phyloP scores from a whole-genome alignment of 2,113 vertebrate genomes.

The Suricata suricatta region DNA sequence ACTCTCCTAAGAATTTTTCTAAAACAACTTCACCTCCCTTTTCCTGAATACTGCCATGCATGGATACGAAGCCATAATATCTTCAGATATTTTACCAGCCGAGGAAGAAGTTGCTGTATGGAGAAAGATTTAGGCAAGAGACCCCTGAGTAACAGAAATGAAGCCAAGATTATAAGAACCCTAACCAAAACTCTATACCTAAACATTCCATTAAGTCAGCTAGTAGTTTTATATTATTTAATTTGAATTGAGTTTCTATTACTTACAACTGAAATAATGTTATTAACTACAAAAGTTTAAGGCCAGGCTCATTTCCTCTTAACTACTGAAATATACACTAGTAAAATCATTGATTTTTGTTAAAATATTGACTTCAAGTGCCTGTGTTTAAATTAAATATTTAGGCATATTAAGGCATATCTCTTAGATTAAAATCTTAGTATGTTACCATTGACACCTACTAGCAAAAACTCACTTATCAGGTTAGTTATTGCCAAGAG shows the following conservation, averaged over 20 bases:
- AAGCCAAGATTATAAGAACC: background rate
- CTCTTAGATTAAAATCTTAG: background rate
- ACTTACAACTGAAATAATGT: constrained; percentile 2
- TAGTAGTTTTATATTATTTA: background rate
- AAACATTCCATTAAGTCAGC: background rate
- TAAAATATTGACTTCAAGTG: background rate
- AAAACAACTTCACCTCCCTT: background rate
- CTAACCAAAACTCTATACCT: background rate
- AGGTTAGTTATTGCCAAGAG: background rate
- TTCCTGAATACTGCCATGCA: background rate
- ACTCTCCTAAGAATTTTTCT: background rate
- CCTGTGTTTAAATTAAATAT: background rate
- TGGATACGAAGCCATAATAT: background rate
- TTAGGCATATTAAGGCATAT: background rate
- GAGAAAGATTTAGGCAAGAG: background rate
- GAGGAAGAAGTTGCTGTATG: background rate
- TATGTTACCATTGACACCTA: background rate
- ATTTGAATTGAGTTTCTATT: background rate
- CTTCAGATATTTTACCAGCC: background rate
- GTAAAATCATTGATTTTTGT: background rate
- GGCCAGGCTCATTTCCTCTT: background rate
- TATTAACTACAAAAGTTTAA: background rate
- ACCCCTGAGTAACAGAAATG: background rate
- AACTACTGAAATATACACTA: background rate
- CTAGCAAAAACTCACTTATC: background rate